These are phyloP conservation scores for Papilio aristodemus DNA, from an alignment of 1,140 invertebrate genomes.

Conservation along the genomic window DNA sequence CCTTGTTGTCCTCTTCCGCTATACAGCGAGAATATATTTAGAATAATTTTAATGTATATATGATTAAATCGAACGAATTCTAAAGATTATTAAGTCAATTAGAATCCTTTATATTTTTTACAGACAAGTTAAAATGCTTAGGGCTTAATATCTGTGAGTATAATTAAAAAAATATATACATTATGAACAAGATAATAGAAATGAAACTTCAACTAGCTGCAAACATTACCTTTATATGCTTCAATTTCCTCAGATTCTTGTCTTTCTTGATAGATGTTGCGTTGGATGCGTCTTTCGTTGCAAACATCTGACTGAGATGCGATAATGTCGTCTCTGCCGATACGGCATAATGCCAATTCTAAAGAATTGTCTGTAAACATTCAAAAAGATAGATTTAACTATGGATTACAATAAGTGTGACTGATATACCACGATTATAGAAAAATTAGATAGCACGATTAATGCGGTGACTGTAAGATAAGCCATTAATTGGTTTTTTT, in stretches of 20 bases:
- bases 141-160: too few species aligned
- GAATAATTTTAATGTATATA: neutral
- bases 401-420: too few species aligned
- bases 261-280: conserved; percentile 83
- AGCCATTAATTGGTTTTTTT: too few species aligned
- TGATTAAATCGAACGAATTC: neutral
- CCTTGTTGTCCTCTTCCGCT: conserved; percentile 77
- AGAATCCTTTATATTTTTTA: neutral
- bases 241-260: conserved; percentile 79
- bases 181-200: too few species aligned
- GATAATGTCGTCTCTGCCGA: conserved; percentile 95
- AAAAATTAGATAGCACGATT: too few species aligned
- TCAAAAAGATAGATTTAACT: conserved; percentile 14
- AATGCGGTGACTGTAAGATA: too few species aligned
- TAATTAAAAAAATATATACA: too few species aligned
- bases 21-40: conserved; percentile 38
- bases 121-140: conserved; percentile 8
- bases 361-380: conserved; percentile 87
- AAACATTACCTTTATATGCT: conserved; percentile 74
- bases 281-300: conserved; percentile 87
- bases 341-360: conserved; percentile 93
- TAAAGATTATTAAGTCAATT: neutral
- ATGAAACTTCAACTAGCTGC: too few species aligned
- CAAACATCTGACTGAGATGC: conserved; percentile 93
- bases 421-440: too few species aligned